Percentiles rank a stretch among this genome's conserved stretches.
Conservation (phyloP, 2,797 vertebrate genomes). For the Lagocephalus sceleratus region DNA sequence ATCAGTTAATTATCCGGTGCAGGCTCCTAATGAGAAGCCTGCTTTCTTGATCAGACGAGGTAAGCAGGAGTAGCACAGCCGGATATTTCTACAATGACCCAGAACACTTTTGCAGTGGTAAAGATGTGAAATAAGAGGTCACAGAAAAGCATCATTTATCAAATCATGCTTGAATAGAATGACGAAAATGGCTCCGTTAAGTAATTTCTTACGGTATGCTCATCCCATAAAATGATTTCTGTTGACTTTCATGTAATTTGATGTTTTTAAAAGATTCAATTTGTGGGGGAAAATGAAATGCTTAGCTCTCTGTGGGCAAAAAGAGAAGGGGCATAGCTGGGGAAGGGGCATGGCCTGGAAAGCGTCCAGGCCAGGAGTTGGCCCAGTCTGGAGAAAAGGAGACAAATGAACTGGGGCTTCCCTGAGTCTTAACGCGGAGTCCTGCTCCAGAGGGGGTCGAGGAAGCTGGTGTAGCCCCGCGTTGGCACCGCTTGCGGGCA, state of each 20-base stretch:
- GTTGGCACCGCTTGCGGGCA: conserved; percentile 56
- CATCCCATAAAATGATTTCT: no score
- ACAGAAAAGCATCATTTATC: no score
- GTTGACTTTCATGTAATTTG: no score
- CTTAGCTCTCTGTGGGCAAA: no score
- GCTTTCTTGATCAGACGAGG: conserved; percentile 31
- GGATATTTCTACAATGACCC: conserved; percentile 7
- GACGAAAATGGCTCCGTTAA: no score
- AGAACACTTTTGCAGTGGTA: no score
- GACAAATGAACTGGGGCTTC: conserved; percentile 11
- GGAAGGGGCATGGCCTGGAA: conserved; percentile 2
- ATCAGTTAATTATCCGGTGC: conserved; percentile 60
- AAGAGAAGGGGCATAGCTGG: neutral
- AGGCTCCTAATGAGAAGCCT: conserved; percentile 50
- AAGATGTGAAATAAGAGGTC: no score
- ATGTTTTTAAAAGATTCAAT: no score
- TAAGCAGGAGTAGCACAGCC: conserved; percentile 35
- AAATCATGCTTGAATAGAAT: no score
- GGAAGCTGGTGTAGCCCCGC: conserved; percentile 57
- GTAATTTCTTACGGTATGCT: no score
- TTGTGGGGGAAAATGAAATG: conserved; percentile 13
- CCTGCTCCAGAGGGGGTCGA: conserved; percentile 27
- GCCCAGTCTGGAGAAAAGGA: conserved; percentile 8
- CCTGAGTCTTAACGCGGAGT: conserved; percentile 21
- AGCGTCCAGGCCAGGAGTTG: conserved; percentile 25